These are phyloP conservation scores for Procambarus virginalis DNA, from an alignment of 1,140 invertebrate genomes.

Conservation along the genomic window DNA sequence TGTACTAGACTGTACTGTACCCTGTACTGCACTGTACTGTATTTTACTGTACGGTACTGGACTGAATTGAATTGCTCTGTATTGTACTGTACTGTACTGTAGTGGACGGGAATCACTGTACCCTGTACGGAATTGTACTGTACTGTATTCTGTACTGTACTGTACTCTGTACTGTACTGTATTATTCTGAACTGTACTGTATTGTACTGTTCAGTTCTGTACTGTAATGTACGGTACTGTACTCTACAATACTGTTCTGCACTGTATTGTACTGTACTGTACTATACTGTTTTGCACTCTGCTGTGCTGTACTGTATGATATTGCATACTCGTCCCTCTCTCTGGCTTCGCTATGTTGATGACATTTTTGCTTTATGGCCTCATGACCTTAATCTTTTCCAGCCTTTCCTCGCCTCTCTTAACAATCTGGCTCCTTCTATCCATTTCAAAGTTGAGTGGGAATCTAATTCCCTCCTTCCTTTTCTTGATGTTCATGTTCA, in stretches of 20 bases:
- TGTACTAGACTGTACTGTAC: neutral
- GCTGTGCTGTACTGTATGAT: neutral
- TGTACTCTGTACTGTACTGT: neutral
- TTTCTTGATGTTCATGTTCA: no score
- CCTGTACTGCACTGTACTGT: neutral
- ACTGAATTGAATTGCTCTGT: neutral
- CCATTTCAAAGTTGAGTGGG: no score
- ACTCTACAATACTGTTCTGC: neutral
- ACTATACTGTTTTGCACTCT: neutral
- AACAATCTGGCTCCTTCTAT: no score
- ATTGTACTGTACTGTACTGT: neutral
- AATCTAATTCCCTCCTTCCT: no score
- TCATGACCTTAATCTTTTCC: no score
- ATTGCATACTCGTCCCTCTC: no score
- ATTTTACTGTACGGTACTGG: neutral
- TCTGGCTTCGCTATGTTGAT: no score
- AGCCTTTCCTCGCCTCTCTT: no score
- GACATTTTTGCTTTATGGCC: no score
- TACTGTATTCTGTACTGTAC: neutral
- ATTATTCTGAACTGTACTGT: neutral
- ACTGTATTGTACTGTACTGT: slow-evolving; percentile 5
- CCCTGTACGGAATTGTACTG: neutral
- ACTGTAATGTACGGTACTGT: slow-evolving; percentile 1
- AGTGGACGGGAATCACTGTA: neutral
- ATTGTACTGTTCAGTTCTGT: neutral